Percentiles rank a stretch among this genome's conserved stretches.
Conservation (phyloP, 2,797 vertebrate genomes). For the Pipistrellus pipistrellus region DNA sequence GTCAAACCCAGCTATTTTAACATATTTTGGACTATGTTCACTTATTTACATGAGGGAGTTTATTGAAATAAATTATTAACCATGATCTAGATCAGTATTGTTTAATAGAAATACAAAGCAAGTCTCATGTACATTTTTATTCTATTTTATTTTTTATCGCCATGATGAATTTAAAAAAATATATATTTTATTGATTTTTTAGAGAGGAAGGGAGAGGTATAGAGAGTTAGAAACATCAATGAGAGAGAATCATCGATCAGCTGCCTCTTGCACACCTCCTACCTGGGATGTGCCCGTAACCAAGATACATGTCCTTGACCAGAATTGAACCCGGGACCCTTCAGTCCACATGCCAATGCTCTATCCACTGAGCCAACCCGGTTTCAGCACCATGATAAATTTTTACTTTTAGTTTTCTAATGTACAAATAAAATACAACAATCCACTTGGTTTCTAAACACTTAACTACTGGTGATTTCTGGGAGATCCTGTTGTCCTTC, state of each 20-base stretch:
- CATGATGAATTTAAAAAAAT: background rate
- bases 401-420: conserved; percentile 73
- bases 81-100: background rate
- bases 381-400: background rate
- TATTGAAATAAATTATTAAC: background rate
- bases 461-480: background rate
- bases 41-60: background rate
- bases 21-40: background rate
- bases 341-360: too few species aligned
- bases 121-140: background rate
- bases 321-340: too few species aligned
- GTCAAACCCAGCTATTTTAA: background rate
- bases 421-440: background rate
- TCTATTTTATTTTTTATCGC: background rate
- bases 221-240: too few species aligned
- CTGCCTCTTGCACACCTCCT: too few species aligned
- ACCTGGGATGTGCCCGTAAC: too few species aligned
- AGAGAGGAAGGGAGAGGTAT: too few species aligned
- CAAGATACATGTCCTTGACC: too few species aligned
- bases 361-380: too few species aligned
- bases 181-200: too few species aligned
- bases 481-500: background rate
- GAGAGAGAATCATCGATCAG: too few species aligned
- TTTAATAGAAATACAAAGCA: background rate
- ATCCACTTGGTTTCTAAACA: background rate